These are phyloP conservation scores for Clupea harengus DNA, from an alignment of 2,113 vertebrate genomes.

Conservation along the genomic window DNA sequence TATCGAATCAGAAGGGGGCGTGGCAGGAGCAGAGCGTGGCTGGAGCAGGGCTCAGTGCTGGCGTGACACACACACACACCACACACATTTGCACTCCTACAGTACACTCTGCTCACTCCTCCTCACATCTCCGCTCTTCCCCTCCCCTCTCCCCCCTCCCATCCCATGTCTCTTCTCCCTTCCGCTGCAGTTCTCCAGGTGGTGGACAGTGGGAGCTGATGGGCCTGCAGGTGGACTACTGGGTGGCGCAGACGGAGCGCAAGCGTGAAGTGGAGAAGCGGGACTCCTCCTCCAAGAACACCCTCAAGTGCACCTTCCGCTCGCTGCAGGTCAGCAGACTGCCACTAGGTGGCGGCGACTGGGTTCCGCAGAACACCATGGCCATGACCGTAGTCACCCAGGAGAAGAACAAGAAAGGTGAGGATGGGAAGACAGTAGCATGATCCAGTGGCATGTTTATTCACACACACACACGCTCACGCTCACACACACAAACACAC, in stretches of 20 bases:
- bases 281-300: constrained; percentile 87
- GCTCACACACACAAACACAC: neutral
- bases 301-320: constrained; percentile 98
- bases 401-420: constrained; percentile 98
- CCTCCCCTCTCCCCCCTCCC: neutral
- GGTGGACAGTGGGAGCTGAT: constrained; percentile 80
- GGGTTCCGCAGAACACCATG: constrained; percentile 80
- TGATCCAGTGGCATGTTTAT: neutral
- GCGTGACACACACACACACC: neutral
- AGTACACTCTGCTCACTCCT: neutral
- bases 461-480: too few relatives aligned
- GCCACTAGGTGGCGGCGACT: constrained; percentile 78
- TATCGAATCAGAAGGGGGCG: too few relatives aligned
- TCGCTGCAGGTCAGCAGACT: constrained; percentile 98
- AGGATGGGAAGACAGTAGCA: neutral
- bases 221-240: constrained; percentile 98
- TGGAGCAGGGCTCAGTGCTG: too few relatives aligned
- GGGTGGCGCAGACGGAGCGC: constrained; percentile 85
- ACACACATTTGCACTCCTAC: neutral
- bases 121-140: neutral
- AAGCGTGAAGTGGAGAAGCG: constrained; percentile 91
- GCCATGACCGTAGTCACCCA: constrained; percentile 97
- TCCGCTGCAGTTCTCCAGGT: constrained; percentile 54
- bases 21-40: too few relatives aligned
- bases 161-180: neutral